Evolutionary conservation across 2,113 vertebrate genomes (phyloP).

Genomic region (Sphyrna mokarran): DNA sequence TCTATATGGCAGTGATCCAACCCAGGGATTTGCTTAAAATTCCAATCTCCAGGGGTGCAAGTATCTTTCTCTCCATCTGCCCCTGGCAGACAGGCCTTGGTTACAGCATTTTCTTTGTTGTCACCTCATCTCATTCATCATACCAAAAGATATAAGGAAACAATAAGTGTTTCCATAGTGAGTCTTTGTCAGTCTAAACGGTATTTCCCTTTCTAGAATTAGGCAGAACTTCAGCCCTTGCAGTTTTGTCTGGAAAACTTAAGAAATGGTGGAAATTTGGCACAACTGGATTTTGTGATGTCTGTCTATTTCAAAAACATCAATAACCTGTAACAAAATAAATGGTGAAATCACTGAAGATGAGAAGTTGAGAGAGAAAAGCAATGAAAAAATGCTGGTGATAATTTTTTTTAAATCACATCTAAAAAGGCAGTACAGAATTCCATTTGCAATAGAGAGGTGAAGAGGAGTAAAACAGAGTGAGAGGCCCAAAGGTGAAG

Average conservation of each 20-base stretch:
- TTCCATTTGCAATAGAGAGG: no score
- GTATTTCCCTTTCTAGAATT: neutral
- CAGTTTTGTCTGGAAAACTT: neutral
- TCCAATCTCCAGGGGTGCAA: neutral
- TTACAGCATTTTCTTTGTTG: neutral
- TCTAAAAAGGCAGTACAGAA: no score
- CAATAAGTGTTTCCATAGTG: no score
- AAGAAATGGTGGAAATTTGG: neutral
- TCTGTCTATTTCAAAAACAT: no score
- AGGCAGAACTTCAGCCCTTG: neutral
- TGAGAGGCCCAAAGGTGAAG: neutral
- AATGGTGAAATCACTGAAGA: no score
- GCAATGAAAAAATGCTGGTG: no score
- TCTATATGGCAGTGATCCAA: neutral
- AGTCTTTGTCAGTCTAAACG: no score
- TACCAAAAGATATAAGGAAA: neutral
- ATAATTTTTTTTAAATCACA: no score
- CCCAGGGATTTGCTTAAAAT: neutral
- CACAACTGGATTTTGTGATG: neutral
- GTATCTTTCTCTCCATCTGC: neutral
- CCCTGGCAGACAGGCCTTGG: neutral
- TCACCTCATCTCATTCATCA: neutral
- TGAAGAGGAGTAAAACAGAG: neutral
- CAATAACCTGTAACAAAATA: no score
- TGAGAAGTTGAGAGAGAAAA: no score